Conservation (phyloP, 2,113 vertebrate species). For the Hiodon tergisus region DNA sequence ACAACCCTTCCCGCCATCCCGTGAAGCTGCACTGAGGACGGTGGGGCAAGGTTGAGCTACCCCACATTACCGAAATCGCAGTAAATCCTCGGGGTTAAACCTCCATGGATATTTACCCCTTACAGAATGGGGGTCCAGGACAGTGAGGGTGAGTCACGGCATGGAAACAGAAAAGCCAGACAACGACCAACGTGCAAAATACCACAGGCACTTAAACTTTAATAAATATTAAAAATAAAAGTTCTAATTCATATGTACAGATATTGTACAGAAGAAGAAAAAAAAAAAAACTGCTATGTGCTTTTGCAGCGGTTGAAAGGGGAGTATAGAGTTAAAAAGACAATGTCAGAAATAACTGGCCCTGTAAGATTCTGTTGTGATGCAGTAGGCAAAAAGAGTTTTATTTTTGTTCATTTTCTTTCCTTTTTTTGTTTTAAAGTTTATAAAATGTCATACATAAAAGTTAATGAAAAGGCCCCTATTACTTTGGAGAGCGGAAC, state of each 20-base stretch:
- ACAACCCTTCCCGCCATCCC: too few relatives aligned
- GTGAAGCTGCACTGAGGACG: too few relatives aligned
- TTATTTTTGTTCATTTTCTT: constrained; percentile 21
- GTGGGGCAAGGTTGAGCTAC: too few relatives aligned
- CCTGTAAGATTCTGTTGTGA: constrained; percentile 54
- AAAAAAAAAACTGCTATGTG: constrained; percentile 44
- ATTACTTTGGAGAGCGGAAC: constrained; percentile 12
- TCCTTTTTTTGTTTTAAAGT: constrained; percentile 12
- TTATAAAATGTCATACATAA: constrained; percentile 34
- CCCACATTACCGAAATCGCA: too few relatives aligned
- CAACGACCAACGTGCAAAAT: constrained; percentile 71
- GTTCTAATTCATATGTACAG: constrained; percentile 80
- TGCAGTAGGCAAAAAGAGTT: constrained; percentile 57
- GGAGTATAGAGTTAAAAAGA: constrained; percentile 48
- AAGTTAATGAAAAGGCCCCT: constrained; percentile 30
- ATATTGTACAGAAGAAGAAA: constrained; percentile 65
- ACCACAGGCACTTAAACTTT: constrained; percentile 75
- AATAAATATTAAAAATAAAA: constrained; percentile 90
- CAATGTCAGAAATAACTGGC: constrained; percentile 50
- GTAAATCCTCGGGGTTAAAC: too few relatives aligned
- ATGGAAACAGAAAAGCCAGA: constrained; percentile 44
- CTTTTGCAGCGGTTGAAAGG: constrained; percentile 57
- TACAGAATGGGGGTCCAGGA: background rate
- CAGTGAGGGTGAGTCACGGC: background rate
- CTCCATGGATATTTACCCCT: too few relatives aligned